A percentile compares a stretch with the other conserved stretches of the same genome.
These are phyloP conservation scores for Loriculus beryllinus DNA, from an alignment of 2,797 vertebrate species.

Conservation along the genomic window DNA sequence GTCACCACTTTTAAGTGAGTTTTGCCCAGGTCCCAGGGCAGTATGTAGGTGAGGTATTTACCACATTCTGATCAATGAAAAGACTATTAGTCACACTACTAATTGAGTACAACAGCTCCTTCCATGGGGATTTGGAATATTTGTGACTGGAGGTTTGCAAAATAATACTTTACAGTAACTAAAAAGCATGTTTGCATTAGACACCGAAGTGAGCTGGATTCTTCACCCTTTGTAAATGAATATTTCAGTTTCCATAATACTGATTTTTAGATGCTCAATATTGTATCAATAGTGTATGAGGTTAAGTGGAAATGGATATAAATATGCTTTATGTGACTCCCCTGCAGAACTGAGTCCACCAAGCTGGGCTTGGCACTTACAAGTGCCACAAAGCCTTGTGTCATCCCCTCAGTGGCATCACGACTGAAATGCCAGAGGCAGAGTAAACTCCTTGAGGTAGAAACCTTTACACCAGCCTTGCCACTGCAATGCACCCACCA, in stretches of 20 bases:
- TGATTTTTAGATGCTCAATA: neutral
- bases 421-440: neutral
- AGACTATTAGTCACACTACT: neutral
- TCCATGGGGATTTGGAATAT: neutral
- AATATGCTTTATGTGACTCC: neutral
- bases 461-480: neutral
- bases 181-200: neutral
- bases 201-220: neutral
- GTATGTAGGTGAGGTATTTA: neutral
- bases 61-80: neutral
- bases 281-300: neutral
- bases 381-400: fast-evolving
- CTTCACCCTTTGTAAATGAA: neutral
- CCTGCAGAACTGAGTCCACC: neutral
- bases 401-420: neutral
- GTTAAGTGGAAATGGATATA: neutral
- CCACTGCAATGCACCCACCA: too few relatives aligned
- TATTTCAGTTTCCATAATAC: neutral
- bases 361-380: neutral
- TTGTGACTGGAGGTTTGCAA: neutral
- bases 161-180: neutral
- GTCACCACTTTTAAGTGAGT: neutral
- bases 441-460: neutral
- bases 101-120: neutral
- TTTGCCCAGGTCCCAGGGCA: neutral